phyloP scores from a whole-genome alignment of 1,140 invertebrate species.

The Lordiphosa stackelbergi region DNA sequence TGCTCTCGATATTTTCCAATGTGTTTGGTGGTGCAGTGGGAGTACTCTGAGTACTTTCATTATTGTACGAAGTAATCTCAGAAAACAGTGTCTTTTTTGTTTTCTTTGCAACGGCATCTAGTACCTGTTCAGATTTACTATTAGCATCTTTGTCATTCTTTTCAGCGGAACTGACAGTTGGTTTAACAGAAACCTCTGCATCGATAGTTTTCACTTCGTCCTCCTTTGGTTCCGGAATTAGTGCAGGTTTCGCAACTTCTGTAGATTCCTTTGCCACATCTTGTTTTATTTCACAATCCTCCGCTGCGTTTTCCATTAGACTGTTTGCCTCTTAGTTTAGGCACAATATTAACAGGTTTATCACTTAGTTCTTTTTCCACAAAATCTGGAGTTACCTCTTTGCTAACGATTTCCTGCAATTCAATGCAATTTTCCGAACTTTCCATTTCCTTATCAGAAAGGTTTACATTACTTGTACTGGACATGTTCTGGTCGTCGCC shows the following conservation, averaged over 20 bases:
- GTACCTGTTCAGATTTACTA: slow-evolving; percentile 56
- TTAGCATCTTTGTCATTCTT: slow-evolving; percentile 24
- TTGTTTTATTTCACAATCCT: slow-evolving; percentile 32
- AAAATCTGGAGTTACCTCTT: slow-evolving; percentile 20
- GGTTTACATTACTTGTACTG: background rate
- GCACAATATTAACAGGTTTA: slow-evolving; percentile 67
- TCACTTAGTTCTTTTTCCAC: slow-evolving; percentile 35
- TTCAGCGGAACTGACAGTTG: background rate
- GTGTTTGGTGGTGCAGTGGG: slow-evolving; percentile 1
- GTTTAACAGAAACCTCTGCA: slow-evolving; percentile 6
- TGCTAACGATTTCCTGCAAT: slow-evolving; percentile 1
- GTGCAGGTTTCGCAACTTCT: slow-evolving; percentile 1
- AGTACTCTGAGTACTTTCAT: slow-evolving; percentile 24
- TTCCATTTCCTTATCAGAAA: slow-evolving; percentile 4
- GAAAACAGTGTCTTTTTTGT: slow-evolving; percentile 66
- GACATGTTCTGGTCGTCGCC: slow-evolving; percentile 1
- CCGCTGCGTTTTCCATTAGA: slow-evolving; percentile 51
- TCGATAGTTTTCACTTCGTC: slow-evolving; percentile 9
- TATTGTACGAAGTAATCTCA: slow-evolving; percentile 32
- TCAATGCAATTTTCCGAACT: slow-evolving; percentile 7
- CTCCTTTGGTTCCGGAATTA: slow-evolving; percentile 5
- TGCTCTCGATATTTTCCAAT: background rate
- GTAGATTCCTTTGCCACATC: slow-evolving; percentile 10
- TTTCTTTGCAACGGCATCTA: slow-evolving; percentile 68
- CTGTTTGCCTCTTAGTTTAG: slow-evolving; percentile 77